These are phyloP conservation scores for Indicator maculatus DNA, from an alignment of 2,113 vertebrate genomes.

Conservation along the genomic window DNA sequence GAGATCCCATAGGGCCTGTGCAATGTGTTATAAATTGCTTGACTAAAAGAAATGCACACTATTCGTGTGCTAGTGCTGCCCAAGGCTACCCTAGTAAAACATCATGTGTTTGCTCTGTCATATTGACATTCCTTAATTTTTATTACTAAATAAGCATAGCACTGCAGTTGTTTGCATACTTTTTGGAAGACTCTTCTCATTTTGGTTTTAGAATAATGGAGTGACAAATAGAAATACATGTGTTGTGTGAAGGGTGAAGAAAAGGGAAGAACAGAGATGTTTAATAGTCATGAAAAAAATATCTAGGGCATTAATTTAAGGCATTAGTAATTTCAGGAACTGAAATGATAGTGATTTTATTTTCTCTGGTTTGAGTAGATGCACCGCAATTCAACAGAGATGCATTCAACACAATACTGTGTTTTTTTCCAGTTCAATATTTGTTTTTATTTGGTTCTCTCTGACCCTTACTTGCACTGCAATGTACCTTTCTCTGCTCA, in stretches of 20 bases:
- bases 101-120: background rate
- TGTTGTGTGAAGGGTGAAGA: background rate
- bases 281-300: background rate
- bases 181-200: background rate
- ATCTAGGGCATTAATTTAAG: background rate
- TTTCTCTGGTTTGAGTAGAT: background rate
- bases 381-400: background rate
- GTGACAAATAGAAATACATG: background rate
- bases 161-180: background rate
- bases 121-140: slow-evolving; percentile 14
- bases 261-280: background rate
- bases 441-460: background rate
- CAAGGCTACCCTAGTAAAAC: background rate
- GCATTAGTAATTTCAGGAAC: background rate
- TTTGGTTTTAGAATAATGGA: background rate
- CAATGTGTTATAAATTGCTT: slow-evolving; percentile 20
- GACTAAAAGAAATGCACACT: background rate
- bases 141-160: slow-evolving; percentile 25
- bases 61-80: background rate
- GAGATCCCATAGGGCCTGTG: background rate
- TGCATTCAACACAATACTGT: background rate
- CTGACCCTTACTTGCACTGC: background rate
- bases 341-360: background rate
- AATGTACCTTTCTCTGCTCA: background rate
- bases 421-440: background rate